Percentiles rank a stretch among this genome's conserved stretches.
phyloP scores from a whole-genome alignment of 23 tunicate species.

The Clavelina lepadiformis region DNA sequence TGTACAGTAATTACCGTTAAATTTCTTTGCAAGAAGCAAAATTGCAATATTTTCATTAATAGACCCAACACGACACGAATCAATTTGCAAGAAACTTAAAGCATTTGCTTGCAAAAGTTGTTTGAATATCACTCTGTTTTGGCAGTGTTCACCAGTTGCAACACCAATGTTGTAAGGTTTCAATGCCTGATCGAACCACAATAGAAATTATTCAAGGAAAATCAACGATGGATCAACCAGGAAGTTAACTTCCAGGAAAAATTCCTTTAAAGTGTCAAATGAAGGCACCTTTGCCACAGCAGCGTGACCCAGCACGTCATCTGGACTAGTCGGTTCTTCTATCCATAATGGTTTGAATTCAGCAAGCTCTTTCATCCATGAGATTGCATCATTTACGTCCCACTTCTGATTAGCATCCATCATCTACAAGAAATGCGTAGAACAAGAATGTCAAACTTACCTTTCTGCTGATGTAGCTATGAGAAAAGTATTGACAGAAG shows the following conservation, averaged over 20 bases:
- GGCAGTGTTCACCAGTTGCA: slow-evolving; percentile 97
- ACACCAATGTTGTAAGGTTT: slow-evolving; percentile 83
- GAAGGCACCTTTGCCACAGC: slow-evolving; percentile 65
- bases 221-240: neutral
- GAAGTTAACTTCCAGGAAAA: no score
- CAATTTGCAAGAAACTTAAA: slow-evolving; percentile 78
- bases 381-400: slow-evolving; percentile 97
- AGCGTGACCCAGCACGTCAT: slow-evolving; percentile 94
- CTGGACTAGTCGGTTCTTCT: slow-evolving; percentile 97
- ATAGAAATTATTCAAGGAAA: neutral
- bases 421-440: slow-evolving; percentile 47
- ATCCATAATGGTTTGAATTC: slow-evolving; percentile 92
- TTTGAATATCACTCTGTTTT: slow-evolving; percentile 97
- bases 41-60: slow-evolving; percentile 95
- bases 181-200: slow-evolving; percentile 41
- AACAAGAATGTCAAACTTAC: no score
- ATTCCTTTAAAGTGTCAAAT: neutral
- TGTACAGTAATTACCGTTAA: slow-evolving; percentile 83
- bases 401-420: slow-evolving; percentile 98
- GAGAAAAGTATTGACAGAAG: neutral
- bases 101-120: slow-evolving; percentile 65
- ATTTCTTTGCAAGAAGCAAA: slow-evolving; percentile 92
- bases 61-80: slow-evolving; percentile 95
- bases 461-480: no score
- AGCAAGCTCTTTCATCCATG: slow-evolving; percentile 84